Evolutionary conservation across 2,888 invertebrate species (phyloP).

Genomic region (Ochropleura leucogaster): DNA sequence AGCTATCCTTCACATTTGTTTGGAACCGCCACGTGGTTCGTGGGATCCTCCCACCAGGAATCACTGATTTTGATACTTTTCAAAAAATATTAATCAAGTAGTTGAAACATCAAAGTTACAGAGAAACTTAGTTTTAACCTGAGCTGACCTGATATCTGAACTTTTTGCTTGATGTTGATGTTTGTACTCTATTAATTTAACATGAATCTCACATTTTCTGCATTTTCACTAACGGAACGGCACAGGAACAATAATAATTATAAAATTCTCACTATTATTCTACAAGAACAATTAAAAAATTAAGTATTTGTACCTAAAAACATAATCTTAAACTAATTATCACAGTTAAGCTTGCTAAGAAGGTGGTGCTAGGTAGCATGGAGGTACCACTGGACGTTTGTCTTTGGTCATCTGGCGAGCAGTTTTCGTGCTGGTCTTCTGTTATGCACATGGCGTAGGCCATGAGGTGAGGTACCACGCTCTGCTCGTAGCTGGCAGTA

Average conservation of each 20-base stretch:
- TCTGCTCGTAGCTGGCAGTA: slow-evolving; percentile 94
- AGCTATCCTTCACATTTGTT: neutral
- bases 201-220: neutral
- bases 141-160: neutral
- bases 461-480: slow-evolving; percentile 94
- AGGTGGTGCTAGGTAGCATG: slow-evolving; percentile 51
- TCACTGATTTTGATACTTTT: neutral
- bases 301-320: slow-evolving; percentile 59
- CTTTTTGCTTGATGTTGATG: neutral
- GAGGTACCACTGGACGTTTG: slow-evolving; percentile 33
- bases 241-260: neutral
- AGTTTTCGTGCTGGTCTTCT: slow-evolving; percentile 86
- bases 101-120: neutral
- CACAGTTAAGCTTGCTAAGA: slow-evolving; percentile 72
- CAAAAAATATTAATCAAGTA: neutral
- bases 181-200: neutral
- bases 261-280: slow-evolving; percentile 19
- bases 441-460: slow-evolving; percentile 93
- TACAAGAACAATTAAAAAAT: slow-evolving; percentile 16
- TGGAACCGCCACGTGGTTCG: neutral
- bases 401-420: slow-evolving; percentile 57
- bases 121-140: neutral
- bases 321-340: slow-evolving; percentile 69
- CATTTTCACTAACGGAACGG: neutral
- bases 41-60: neutral